A percentile compares a stretch with the other conserved stretches of the same genome.
Evolutionary conservation across 2,113 vertebrate genomes (phyloP).

Genomic region (Heteronetta atricapilla): DNA sequence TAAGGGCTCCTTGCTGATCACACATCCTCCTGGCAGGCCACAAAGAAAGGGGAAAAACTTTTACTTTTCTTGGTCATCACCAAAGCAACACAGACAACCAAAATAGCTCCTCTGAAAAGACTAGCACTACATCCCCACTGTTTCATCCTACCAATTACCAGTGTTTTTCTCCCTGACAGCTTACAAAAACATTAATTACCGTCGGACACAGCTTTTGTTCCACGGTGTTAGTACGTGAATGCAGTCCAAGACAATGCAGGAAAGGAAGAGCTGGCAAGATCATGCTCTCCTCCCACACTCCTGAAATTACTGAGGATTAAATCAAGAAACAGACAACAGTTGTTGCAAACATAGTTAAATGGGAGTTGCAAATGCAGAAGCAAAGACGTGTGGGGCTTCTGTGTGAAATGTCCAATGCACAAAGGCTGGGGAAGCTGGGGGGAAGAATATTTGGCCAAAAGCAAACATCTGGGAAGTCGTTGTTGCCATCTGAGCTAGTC

Average conservation of each 20-base stretch:
- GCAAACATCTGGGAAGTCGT: background rate
- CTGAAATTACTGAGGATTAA: background rate
- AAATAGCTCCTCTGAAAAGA: background rate
- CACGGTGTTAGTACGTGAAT: fast-evolving
- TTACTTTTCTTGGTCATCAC: background rate
- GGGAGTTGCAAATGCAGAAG: background rate
- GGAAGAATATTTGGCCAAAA: background rate
- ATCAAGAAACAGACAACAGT: background rate
- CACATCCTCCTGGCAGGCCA: background rate
- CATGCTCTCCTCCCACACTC: background rate
- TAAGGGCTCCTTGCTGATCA: background rate
- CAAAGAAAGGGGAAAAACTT: background rate
- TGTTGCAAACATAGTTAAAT: background rate
- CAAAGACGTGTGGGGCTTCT: fast-evolving
- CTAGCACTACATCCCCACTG: background rate
- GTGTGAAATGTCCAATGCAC: background rate
- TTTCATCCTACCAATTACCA: background rate
- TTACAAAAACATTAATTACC: background rate
- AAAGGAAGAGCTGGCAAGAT: background rate
- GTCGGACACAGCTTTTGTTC: background rate
- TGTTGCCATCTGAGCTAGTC: background rate
- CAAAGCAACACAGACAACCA: background rate
- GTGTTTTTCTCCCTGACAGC: background rate
- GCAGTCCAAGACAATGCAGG: background rate
- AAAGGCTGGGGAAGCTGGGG: background rate